Base-by-base conservation (phyloP, 2,888 invertebrate genomes). In the Megastigmus dorsalis region DNA sequence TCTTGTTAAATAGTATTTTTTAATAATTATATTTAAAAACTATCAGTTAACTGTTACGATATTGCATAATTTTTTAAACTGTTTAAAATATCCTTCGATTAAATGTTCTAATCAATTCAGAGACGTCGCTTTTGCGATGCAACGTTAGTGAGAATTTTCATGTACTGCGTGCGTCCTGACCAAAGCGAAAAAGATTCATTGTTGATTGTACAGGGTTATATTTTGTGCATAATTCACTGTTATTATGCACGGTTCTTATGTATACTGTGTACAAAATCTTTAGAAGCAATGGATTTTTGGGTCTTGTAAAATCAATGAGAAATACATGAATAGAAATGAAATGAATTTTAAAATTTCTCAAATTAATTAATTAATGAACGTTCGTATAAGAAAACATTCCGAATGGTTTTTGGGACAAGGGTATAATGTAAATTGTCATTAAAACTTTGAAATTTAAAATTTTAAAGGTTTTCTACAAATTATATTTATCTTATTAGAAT, bases 101-200 rank as follows among this genome's bases (percentile, higher is more conserved):
- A 15, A 55, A 60, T 70, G 36, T 45, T 70, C 65, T 70, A 70
- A 69, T 54, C 54, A n/a, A n/a, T n/a, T n/a, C n/a, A 54, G 68
- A n/a, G 30, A 7, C n/a, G 36, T 54, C 48, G 50, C 28, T 74
- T 65, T 41, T 65, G 23, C 4, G 15, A 30, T 9, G 13, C 55
- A 15, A 28, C 23, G 23, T 48, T 59, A 70, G 66, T 60, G 54
- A 65, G 59, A 70, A 54, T 70, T 66, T 54, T 41, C 18, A 28
- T 59, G 43, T 45, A 59, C 36, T 59, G 54, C 41, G 28, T 69
- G 69, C 45, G 52, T 54, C 28, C 36, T 65, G 70, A 75, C 60
- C 75, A 70, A 70, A 75, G 66, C 66, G 48, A 66, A 59, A n/a
- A 33, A 70, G 52, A 57, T 54, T 30, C 28, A 65, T 65, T 65